phyloP scores from a whole-genome alignment of 2,113 vertebrate species.

The Camelus dromedarius region DNA sequence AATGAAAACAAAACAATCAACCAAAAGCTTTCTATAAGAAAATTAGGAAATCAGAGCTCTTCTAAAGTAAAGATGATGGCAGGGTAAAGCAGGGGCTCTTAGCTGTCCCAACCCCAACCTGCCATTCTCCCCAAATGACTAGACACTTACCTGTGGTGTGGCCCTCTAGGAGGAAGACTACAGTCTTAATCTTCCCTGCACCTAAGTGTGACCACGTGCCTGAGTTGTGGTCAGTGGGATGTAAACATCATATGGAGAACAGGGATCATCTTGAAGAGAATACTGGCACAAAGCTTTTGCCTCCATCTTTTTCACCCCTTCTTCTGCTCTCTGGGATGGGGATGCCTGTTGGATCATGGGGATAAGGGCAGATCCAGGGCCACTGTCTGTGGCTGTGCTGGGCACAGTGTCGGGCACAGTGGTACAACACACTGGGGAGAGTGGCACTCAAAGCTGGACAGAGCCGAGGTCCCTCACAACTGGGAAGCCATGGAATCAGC shows the following conservation, averaged over 20 bases:
- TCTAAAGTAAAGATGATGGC: not conserved
- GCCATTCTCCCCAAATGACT: not conserved
- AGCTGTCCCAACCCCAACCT: too few species aligned
- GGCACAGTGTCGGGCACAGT: fast-evolving
- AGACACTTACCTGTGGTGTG: not conserved
- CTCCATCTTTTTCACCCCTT: not conserved
- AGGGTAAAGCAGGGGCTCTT: not conserved
- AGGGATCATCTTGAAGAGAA: not conserved
- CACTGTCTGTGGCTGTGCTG: not conserved
- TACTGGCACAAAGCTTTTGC: not conserved
- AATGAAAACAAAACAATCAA: not conserved
- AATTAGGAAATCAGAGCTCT: not conserved
- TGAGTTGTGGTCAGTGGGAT: not conserved
- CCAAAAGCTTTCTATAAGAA: not conserved
- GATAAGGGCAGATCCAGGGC: not conserved
- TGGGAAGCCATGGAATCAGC: not conserved
- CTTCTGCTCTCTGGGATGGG: not conserved
- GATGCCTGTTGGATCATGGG: not conserved
- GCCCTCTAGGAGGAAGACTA: not conserved
- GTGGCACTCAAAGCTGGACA: not conserved
- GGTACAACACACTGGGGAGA: not conserved
- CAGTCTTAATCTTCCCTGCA: not conserved
- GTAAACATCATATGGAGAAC: not conserved
- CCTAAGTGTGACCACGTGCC: not conserved
- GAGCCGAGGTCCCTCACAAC: not conserved